Base-by-base conservation (phyloP, 2,888 invertebrate genomes). In the Philereme vetulata region DNA sequence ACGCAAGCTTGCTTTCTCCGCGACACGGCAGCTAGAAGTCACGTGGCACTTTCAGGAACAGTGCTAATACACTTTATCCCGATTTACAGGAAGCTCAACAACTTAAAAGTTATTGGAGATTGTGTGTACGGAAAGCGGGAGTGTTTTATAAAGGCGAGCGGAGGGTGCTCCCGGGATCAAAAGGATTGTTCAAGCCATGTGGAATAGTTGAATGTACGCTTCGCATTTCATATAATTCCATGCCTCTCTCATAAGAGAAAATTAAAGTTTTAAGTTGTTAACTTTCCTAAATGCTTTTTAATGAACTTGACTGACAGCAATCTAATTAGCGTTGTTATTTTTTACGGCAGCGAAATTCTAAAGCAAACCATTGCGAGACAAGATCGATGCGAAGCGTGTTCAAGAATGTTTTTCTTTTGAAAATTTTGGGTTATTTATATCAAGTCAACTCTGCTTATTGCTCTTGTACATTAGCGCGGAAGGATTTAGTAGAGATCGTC, bases 1-100 rank as follows among this genome's bases (percentile, higher is more conserved):
- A 79, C 77, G 80, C 78, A 69, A 72, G 64, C 72, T 70, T 70
- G 70, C 76, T 76, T 80, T 77, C 76, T 66, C 70, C 60, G 56
- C 64, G 54, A 51, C 59, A 58, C 63, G 44, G 32, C 44, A 56
- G 40, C 38, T 32, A 36, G 38, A 52, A n/a, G 45, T 53, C 52
- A 48, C 34, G 38, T 57, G 47, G 53, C 55, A 56, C 48, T 35
- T 45, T 55, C 54, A 51, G 60, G 34, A 51, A 57, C 50, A 50
- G 47, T 42, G 52, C n/a, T 49, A 57, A 59, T 52, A 62, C 56
- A 57, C 50, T 61, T 57, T 57, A 66, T 60, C 56, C 57, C 51
- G 57, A 60, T 57, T 66, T 66, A 63, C 54, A 50, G 40, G 62
- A 65, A 66, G 60, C 63, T 59, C 59, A 51, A 56, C 47, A 64